Evolutionary conservation across 2,113 vertebrate species (phyloP).

Genomic region (Notiomystis cincta): DNA sequence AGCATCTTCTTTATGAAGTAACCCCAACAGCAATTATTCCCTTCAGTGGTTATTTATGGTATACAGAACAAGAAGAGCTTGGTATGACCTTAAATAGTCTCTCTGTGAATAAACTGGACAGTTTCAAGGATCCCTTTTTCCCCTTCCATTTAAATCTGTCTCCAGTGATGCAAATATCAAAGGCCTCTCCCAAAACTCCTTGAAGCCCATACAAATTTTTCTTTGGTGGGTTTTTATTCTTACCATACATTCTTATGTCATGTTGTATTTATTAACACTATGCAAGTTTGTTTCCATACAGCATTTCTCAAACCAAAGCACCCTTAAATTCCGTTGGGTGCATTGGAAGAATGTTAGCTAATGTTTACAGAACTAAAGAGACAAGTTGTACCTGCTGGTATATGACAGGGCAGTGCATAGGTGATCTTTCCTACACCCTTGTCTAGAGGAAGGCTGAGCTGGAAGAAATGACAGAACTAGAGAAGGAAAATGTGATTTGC

Average conservation of each 20-base stretch:
- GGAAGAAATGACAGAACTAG: background rate
- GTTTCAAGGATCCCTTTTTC: background rate
- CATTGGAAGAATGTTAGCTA: background rate
- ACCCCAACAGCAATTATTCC: background rate
- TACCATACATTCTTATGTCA: background rate
- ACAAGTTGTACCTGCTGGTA: background rate
- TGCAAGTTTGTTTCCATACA: background rate
- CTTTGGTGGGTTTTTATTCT: background rate
- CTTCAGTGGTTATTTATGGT: background rate
- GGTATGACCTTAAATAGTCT: background rate
- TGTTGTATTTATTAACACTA: background rate
- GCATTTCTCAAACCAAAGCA: background rate
- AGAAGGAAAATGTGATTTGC: slow-evolving; percentile 1
- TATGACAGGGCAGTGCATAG: background rate
- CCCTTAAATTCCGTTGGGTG: background rate
- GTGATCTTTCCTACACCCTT: background rate
- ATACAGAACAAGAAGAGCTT: background rate
- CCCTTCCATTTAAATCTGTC: background rate
- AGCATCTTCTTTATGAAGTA: background rate
- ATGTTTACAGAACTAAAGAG: background rate
- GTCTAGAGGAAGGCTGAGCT: background rate
- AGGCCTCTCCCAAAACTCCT: background rate
- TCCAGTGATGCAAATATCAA: background rate
- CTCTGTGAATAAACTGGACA: background rate
- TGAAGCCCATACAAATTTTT: background rate